Base-by-base conservation (phyloP, 30 jellyfish, hydroid and myxozoan genomes). In the Morbakka virulenta region DNA sequence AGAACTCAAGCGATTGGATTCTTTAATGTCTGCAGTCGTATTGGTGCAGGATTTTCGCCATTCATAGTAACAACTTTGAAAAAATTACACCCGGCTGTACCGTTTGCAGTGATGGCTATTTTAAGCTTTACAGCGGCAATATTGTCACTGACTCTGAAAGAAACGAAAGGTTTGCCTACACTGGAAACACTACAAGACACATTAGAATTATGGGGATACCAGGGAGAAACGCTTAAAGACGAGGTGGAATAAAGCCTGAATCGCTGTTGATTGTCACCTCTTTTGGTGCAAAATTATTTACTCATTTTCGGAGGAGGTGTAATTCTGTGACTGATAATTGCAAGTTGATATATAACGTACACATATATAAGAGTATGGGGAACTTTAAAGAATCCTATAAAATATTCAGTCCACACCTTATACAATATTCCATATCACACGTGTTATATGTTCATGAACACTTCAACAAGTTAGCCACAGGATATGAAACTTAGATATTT, bases 41-140 rank as follows among this genome's bases (percentile, higher is more conserved):
- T 87, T 28, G 96, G 96, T 24, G 96, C 88, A 0, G 85, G 93
- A 0, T 71, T 78, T n/a, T 78, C 96, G 2, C 96, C 96, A 50
- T 73, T 87, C 73, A 65, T 87, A 1, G 69, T 87, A 84, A 78
- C 93, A 1, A 72, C 75, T 0, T 32, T 87, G 14, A 87, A 87
- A 66, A 75, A 69, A 62, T 50, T 87, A 3, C 77, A 78, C 28
- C 82, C 70, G 0, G 65, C 96, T 0, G 21, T 79, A 2, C 96
- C 96, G 14, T 87, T 87, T 70, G 83, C 77, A 31, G 64, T 79
- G 66, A 76, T 87, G 61, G 93, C 80, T 3, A 52, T 33, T 24
- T 48, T 71, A 25, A 74, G 72, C 32, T 20, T 72, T 32, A 29
- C 72, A 36, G 84, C 73, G 30, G 92, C 87, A 2, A 6, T 64